Evolutionary conservation across 2,113 vertebrate species (phyloP), one percentile per base, ranked within the genome.

Genomic region (Aptenodytes forsteri): DNA sequence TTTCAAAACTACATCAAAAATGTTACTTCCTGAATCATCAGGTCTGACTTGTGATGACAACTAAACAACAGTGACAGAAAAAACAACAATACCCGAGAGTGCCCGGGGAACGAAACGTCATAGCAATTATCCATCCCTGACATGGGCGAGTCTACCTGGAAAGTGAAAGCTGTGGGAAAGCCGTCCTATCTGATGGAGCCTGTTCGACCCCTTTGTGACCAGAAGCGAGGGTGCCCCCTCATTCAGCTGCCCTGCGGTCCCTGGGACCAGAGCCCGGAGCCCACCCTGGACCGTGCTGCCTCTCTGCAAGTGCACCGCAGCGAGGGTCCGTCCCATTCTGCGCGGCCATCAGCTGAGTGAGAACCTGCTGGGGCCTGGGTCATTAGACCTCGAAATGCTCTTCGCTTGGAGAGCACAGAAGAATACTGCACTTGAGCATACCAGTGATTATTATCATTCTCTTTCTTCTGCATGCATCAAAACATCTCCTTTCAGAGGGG

Each of bases 1-100:
- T 80, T 94, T 96, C 93, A 92, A 96, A 96, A 92, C 94, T 82
- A 87, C 95, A 96, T 97, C 88, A 96, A 94, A 92, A 97, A 96
- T 89, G 93, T 23, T 91, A 92, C 95, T 97, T 97, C 92, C 94
- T 97, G 95, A 95, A 97, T 97, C 96, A 97, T 97, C 95, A 97
- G 96, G 96, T 97, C 92, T 95, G 93, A 69, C 94, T 78, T 96
- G 90, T 95, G 94, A 94, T 95, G 96, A 94, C 83, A 84, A 16
- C 95, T 70, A 44, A 92, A 82, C 94, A 96, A 13, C 83, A 94
- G 85, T 77, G 93, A 82, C 90, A 95, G 88, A n/a, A 95, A 95
- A 81, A 80, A 40, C 9, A 10, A 82, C 25, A n/a, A 93, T 95
- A 90, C 93, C 76, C 14, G 14, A 55, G 97, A 97, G 89, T 7